Base-by-base conservation (phyloP, 1,140 invertebrate genomes). In the Lutraria rhynchaena region DNA sequence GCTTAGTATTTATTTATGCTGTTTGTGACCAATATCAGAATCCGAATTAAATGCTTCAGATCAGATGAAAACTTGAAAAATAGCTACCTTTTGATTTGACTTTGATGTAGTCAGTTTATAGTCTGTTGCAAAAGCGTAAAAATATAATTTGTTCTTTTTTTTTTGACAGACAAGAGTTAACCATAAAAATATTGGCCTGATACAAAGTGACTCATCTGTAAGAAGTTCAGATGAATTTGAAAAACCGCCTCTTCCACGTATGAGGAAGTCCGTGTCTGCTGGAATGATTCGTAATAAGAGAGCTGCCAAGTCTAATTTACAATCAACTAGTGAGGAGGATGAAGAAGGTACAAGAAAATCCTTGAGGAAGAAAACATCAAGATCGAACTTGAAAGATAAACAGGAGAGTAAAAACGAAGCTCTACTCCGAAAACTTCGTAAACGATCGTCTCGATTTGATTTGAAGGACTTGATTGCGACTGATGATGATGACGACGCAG, bases 141-240 rank as follows among this genome's bases (percentile, higher is more conserved):
- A n/a, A n/a, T n/a, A n/a, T n/a, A n/a, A n/a, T n/a, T n/a, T n/a
- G n/a, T n/a, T n/a, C n/a, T n/a, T n/a, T n/a, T n/a, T n/a, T n/a
- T n/a, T n/a, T n/a, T n/a, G n/a, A n/a, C n/a, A n/a, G n/a, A n/a
- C n/a, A n/a, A n/a, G n/a, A n/a, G n/a, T n/a, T n/a, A n/a, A n/a
- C n/a, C n/a, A n/a, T n/a, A n/a, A n/a, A n/a, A n/a, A n/a, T n/a
- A n/a, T n/a, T n/a, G n/a, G n/a, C n/a, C n/a, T n/a, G n/a, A 73
- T 82, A 15, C 55, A 58, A 44, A 70, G 19, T 4, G 65, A 76
- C 24, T 44, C 74, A 13, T 61, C 71, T 15, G 24, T 77, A 15
- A 69, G 82, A 24, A 87, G 83, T 46, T 84, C 83, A 17, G 84
- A 87, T 57, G 86, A 86, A 29, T 87, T 87, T 77, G 78, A 83